Evolutionary conservation across 2,888 invertebrate genomes (phyloP), one percentile per base, ranked within the genome.

Genomic region (Callimorpha dominula): DNA sequence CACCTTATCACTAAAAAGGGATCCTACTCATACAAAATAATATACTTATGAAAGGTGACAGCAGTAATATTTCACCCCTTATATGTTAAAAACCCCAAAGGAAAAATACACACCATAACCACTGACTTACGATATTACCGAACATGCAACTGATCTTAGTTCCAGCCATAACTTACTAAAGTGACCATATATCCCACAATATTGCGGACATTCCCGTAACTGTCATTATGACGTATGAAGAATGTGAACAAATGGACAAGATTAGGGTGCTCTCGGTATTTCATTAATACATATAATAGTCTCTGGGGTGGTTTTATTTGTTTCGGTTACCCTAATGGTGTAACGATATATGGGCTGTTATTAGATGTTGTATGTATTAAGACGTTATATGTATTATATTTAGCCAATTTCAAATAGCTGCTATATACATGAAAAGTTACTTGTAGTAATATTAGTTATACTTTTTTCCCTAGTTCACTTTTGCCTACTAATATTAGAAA

Each of bases 271-370:
- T 76, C 63, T 12, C 65, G 81, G 78, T 78, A 85, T 85, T 85
- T 85, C 78, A 85, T 84, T 83, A 85, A 83, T 83, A 68, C 54
- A 66, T 66, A 78, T 80, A 79, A 81, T 78, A 64, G 75, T 60
- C 65, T 74, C 75, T 70, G 68, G 76, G 77, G 69, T 70, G 70
- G 54, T 76, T 79, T 79, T 79, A 81, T 81, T 83, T 82, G 76
- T 80, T 82, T 80, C 74, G 68, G 49, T 46, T 62, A 49, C 72
- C 54, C 68, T 65, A 31, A 40, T 20, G 68, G 54, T 63, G 68
- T 46, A 40, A 68, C 78, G 76, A 85, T 75, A 72, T 69, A 81
- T 77, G 69, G 15, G 49, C 12, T 73, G 75, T 78, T 82, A 84
- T 83, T 78, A 76, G 69, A 75, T 54, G 8, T 46, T 68, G 60